These are phyloP conservation scores for Cyanocitta stelleri DNA, from an alignment of 2,113 vertebrate genomes.

Conservation along the genomic window DNA sequence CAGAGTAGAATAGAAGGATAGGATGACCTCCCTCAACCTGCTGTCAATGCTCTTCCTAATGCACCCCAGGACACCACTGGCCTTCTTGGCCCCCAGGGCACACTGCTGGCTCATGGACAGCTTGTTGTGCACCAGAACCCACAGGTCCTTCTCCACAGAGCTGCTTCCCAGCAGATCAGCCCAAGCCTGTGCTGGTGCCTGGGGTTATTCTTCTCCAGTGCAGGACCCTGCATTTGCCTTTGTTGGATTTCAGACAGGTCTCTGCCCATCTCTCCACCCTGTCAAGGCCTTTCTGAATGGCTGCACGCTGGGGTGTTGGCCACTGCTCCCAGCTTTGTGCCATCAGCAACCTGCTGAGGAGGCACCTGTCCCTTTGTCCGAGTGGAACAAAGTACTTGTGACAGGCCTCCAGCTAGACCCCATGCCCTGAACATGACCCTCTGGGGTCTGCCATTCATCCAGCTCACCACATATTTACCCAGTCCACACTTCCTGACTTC, in stretches of 20 bases:
- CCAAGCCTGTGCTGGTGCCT: background rate
- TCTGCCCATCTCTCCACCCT: background rate
- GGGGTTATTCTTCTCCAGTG: background rate
- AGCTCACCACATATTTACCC: background rate
- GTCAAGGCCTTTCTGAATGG: background rate
- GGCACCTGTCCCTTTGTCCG: background rate
- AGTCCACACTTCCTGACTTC: background rate
- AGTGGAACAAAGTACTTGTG: background rate
- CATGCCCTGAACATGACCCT: background rate
- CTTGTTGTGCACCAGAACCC: background rate
- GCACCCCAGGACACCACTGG: too few relatives aligned
- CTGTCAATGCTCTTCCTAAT: background rate
- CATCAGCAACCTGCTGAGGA: background rate
- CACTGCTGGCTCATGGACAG: background rate
- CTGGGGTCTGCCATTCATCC: background rate
- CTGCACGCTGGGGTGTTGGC: too few relatives aligned
- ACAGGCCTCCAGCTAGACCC: background rate
- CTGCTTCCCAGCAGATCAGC: background rate
- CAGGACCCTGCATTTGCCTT: background rate
- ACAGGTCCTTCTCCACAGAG: background rate
- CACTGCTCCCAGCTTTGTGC: background rate
- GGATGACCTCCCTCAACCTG: fast-evolving
- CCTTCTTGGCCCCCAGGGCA: background rate
- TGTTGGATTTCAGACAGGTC: background rate
- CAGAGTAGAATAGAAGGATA: background rate